Percentiles rank a stretch among this genome's conserved stretches.
phyloP scores from a whole-genome alignment of 2,797 vertebrate species.

The Oreochromis mossambicus region DNA sequence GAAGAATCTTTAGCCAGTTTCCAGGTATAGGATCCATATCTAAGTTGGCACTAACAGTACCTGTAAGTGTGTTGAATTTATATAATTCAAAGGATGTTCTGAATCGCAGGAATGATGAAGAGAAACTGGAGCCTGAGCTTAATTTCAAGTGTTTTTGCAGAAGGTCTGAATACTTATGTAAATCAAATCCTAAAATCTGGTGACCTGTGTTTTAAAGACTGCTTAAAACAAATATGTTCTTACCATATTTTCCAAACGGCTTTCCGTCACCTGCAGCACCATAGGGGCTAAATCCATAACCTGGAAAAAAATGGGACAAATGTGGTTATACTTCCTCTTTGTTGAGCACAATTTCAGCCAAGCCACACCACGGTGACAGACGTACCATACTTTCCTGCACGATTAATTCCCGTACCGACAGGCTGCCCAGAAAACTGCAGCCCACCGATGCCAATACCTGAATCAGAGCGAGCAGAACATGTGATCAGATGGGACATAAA shows the following conservation, averaged over 20 bases:
- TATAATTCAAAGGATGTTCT: background rate
- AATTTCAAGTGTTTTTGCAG: background rate
- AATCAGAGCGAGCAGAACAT: background rate
- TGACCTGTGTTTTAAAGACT: background rate
- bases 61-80: background rate
- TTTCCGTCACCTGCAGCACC: slow-evolving; percentile 36
- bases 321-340: background rate
- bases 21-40: slow-evolving; percentile 7
- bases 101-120: background rate
- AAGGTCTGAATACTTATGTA: background rate
- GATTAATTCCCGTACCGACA: slow-evolving; percentile 7
- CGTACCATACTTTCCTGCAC: slow-evolving; percentile 46
- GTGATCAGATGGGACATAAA: background rate
- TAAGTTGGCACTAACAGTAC: background rate
- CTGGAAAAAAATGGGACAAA: slow-evolving; percentile 21
- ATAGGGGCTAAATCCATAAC: slow-evolving; percentile 43
- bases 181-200: background rate
- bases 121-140: background rate
- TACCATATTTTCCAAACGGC: slow-evolving; percentile 58
- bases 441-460: slow-evolving; percentile 68
- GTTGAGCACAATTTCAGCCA: background rate
- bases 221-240: background rate
- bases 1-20: slow-evolving; percentile 27
- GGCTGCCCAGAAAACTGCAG: slow-evolving; percentile 59
- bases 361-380: background rate